Percentiles rank a stretch among this genome's conserved stretches.
phyloP scores from a whole-genome alignment of 2,888 invertebrate species.

The Lasioglossum marginatum region DNA sequence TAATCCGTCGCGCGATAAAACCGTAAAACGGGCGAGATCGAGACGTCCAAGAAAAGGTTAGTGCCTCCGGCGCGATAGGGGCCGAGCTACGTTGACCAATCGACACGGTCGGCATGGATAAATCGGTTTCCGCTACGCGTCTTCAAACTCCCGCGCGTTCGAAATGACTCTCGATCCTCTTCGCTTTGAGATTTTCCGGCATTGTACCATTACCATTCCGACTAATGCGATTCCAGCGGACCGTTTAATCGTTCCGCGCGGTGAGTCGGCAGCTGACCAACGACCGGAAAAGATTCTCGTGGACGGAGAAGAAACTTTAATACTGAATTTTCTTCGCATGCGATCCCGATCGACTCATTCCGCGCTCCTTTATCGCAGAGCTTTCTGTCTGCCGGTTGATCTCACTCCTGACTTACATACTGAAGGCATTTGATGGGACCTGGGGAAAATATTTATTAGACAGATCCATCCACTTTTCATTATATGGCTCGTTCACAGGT shows the following conservation, averaged over 20 bases:
- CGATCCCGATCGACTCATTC: conserved; percentile 2
- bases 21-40: conserved; percentile 27
- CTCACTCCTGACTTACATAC: background rate
- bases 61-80: background rate
- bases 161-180: background rate
- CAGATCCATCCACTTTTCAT: background rate
- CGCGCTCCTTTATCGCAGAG: background rate
- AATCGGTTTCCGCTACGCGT: conserved; percentile 66
- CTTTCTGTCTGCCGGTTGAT: background rate
- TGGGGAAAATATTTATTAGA: background rate
- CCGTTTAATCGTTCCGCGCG: conserved; percentile 59
- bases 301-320: conserved; percentile 29
- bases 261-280: conserved; percentile 46
- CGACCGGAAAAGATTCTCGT: conserved; percentile 53
- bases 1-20: conserved; percentile 29
- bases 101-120: conserved; percentile 39
- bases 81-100: conserved; percentile 16
- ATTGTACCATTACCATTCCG: conserved; percentile 39
- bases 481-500: background rate
- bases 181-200: conserved; percentile 37
- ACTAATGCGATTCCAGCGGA: conserved; percentile 44
- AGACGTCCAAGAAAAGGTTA: background rate
- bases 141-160: background rate
- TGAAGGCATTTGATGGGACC: background rate
- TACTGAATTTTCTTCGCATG: conserved; percentile 26